Conservation (phyloP, 2,113 vertebrate species). For the Acanthochromis polyacanthus region DNA sequence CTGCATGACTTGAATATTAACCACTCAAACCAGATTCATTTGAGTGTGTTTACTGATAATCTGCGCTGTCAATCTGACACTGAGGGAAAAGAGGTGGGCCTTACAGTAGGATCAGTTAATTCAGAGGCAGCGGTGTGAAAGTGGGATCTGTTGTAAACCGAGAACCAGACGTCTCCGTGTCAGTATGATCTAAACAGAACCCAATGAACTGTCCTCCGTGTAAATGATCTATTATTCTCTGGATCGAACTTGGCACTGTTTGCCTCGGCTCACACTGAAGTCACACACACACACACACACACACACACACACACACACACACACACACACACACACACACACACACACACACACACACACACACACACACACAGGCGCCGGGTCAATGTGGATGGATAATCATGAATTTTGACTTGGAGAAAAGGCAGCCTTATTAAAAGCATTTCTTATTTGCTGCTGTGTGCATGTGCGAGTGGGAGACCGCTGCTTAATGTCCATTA, state of each 20-base stretch:
- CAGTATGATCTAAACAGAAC: conserved; percentile 29
- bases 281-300: conserved; percentile 2
- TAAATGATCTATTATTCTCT: conserved; percentile 40
- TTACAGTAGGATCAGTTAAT: not conserved
- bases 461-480: not conserved
- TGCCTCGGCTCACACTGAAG: conserved; percentile 28
- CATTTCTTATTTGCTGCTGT: conserved; percentile 27
- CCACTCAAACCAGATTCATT: not conserved
- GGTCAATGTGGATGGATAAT: conserved; percentile 40
- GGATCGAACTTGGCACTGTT: conserved; percentile 60
- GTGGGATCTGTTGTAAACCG: conserved; percentile 9
- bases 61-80: not conserved
- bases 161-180: not conserved
- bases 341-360: conserved; percentile 2
- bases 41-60: not conserved
- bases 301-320: conserved; percentile 2
- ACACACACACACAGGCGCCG: not conserved
- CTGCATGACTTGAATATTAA: not conserved
- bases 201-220: conserved; percentile 24
- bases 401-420: conserved; percentile 48
- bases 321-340: conserved; percentile 4
- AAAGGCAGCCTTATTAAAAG: conserved; percentile 27
- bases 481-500: conserved; percentile 66
- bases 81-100: not conserved
- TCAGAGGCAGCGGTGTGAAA: not conserved